A percentile compares a stretch with the other conserved stretches of the same genome.
These are phyloP conservation scores for Sandelia bainsii DNA, from an alignment of 2,797 vertebrate species.

Conservation along the genomic window DNA sequence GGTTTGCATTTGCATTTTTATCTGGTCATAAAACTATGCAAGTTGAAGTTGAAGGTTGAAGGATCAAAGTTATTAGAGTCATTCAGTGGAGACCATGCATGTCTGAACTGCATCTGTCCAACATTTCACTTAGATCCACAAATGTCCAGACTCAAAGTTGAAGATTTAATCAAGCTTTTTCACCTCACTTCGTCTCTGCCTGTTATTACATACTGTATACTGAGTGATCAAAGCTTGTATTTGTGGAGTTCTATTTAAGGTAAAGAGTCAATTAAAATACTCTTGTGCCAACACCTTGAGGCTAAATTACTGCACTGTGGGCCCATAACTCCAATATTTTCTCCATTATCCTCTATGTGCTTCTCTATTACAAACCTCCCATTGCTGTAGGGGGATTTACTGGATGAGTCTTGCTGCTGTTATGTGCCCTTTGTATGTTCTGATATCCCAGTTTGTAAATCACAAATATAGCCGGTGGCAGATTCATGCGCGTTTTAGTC, in stretches of 20 bases:
- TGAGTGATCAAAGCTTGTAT: background rate
- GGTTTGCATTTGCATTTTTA: too few species aligned
- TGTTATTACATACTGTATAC: background rate
- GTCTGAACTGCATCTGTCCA: too few species aligned
- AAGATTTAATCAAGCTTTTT: too few species aligned
- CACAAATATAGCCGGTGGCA: constrained; percentile 30
- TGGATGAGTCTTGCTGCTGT: constrained; percentile 35
- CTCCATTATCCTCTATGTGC: constrained; percentile 53
- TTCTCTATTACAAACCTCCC: constrained; percentile 56
- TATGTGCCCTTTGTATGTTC: constrained; percentile 22
- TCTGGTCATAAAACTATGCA: too few species aligned
- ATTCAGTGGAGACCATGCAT: too few species aligned
- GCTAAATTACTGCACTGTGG: constrained; percentile 44
- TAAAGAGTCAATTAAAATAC: constrained; percentile 34
- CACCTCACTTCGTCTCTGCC: background rate
- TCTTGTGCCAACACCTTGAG: constrained; percentile 32
- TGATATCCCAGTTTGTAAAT: constrained; percentile 12
- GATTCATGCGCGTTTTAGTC: constrained; percentile 10
- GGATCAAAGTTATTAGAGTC: too few species aligned
- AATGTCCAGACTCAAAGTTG: too few species aligned
- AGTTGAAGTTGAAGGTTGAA: too few species aligned
- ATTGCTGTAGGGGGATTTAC: constrained; percentile 35
- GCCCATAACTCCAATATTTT: constrained; percentile 51
- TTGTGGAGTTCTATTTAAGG: constrained; percentile 5
- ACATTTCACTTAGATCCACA: too few species aligned